These are phyloP conservation scores for Salarias fasciatus DNA, from an alignment of 2,797 vertebrate species.

Conservation along the genomic window DNA sequence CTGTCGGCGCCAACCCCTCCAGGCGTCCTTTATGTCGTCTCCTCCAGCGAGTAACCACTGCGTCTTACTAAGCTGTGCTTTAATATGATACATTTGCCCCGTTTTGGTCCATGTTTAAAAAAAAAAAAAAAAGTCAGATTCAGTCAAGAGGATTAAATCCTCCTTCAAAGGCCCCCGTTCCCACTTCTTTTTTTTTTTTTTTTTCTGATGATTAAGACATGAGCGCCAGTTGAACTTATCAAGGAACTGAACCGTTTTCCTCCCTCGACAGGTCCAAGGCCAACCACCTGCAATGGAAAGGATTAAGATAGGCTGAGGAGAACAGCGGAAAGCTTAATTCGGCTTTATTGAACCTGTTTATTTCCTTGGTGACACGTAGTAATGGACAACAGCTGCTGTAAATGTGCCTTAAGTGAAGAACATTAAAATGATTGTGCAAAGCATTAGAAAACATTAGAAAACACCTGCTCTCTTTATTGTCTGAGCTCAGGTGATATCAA, in stretches of 20 bases:
- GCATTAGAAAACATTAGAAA: conserved; percentile 20
- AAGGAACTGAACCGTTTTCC: conserved; percentile 25
- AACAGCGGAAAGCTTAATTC: conserved; percentile 26
- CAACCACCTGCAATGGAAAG: conserved; percentile 67
- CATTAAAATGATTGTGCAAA: conserved; percentile 14
- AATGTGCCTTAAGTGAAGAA: conserved; percentile 29
- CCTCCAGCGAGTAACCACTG: conserved; percentile 58
- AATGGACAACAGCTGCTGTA: conserved; percentile 35
- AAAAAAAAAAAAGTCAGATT: conserved; percentile 58
- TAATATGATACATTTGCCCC: conserved; percentile 74
- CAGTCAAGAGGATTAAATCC: conserved; percentile 60
- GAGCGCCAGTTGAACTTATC: conserved; percentile 58
- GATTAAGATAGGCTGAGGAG: conserved; percentile 52
- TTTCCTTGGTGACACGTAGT: conserved; percentile 43
- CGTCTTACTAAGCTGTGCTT: conserved; percentile 83
- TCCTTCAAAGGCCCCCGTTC: conserved; percentile 31
- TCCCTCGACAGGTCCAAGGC: conserved; percentile 50
- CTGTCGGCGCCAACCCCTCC: background rate
- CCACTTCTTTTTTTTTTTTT: conserved; percentile 43
- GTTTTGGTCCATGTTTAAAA: conserved; percentile 58
- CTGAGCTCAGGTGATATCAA: background rate
- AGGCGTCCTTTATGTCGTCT: conserved; percentile 39
- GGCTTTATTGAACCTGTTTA: conserved; percentile 44
- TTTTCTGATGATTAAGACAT: conserved; percentile 60
- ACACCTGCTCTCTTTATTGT: conserved; percentile 25